These are phyloP conservation scores for Osedax fenrisi DNA, from an alignment of 2,888 invertebrate genomes.

Conservation along the genomic window DNA sequence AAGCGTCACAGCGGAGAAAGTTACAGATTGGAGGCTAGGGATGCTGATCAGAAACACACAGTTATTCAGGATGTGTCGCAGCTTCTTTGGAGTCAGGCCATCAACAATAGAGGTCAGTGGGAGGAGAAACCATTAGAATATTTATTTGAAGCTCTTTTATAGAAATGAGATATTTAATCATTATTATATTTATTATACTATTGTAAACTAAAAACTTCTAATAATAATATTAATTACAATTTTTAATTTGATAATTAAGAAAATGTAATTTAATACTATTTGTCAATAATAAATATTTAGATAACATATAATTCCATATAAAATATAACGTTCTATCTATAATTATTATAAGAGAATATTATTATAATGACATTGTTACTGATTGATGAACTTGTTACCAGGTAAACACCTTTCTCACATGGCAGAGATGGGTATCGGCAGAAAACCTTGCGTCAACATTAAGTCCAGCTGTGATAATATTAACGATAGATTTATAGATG, in stretches of 20 bases:
- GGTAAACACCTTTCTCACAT: slow-evolving; percentile 63
- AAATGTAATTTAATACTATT: background rate
- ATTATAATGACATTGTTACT: no score
- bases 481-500: slow-evolving; percentile 59
- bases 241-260: background rate
- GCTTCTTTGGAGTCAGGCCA: slow-evolving; percentile 82
- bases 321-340: no score
- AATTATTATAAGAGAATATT: no score
- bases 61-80: slow-evolving; percentile 85
- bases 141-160: background rate
- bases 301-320: no score
- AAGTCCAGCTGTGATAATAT: slow-evolving; percentile 72
- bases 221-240: background rate
- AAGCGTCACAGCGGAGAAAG: slow-evolving; percentile 67
- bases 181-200: background rate
- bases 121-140: no score
- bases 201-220: background rate
- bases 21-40: slow-evolving; percentile 73
- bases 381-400: no score
- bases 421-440: slow-evolving; percentile 76
- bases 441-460: slow-evolving; percentile 71
- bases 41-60: slow-evolving; percentile 70
- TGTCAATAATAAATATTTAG: no score
- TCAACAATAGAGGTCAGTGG: slow-evolving; percentile 88
- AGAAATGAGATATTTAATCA: background rate